Conservation (phyloP, 2,888 invertebrate species). For the Empis livida region DNA sequence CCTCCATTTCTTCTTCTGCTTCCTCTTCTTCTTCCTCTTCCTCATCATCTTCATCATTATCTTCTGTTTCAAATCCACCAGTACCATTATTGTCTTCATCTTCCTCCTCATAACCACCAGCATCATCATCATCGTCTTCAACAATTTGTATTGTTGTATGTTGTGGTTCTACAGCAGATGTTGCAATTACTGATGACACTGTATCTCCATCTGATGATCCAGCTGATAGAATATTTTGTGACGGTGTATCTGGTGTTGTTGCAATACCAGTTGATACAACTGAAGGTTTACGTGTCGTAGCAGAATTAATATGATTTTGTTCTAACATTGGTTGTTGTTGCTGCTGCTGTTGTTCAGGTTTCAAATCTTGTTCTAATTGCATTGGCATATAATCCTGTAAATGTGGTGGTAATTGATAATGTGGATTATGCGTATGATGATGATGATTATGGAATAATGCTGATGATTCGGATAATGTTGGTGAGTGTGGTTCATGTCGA, state of each 20-base stretch:
- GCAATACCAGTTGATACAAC: not conserved
- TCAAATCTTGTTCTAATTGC: not conserved
- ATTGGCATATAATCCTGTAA: not conserved
- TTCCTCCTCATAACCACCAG: not conserved
- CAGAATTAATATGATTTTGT: not conserved
- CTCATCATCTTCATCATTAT: slow-evolving; percentile 6
- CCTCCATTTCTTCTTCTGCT: slow-evolving; percentile 13
- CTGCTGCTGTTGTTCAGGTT: not conserved
- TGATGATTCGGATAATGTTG: not conserved
- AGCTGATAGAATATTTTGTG: not conserved
- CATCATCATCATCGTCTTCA: no score
- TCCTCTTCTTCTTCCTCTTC: not conserved
- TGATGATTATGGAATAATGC: not conserved
- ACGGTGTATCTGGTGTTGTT: no score
- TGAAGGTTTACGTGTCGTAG: not conserved
- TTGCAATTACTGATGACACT: not conserved
- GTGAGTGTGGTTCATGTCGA: slow-evolving; percentile 2
- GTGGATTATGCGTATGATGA: not conserved
- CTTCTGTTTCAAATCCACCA: not conserved
- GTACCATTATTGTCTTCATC: no score
- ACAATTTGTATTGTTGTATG: no score
- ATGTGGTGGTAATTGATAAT: no score
- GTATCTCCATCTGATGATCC: no score
- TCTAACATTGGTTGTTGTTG: not conserved
- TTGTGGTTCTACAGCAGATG: not conserved